A percentile compares a stretch with the other conserved stretches of the same genome.
Evolutionary conservation across 2,113 vertebrate species (phyloP).

Genomic region (Chaetops frenatus): DNA sequence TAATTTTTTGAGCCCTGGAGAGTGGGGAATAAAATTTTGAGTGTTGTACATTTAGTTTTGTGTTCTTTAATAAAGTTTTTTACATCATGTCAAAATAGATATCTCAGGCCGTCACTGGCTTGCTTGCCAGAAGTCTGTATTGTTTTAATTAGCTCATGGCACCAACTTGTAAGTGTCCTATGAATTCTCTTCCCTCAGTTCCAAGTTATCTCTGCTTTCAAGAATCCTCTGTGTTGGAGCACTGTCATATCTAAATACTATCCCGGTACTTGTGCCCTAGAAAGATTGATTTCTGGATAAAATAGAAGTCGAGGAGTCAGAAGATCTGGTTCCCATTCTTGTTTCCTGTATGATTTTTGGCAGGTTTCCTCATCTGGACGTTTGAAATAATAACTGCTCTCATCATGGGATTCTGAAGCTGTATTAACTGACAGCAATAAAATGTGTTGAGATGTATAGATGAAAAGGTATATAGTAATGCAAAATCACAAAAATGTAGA

Average conservation of each 20-base stretch:
- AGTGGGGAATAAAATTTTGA: neutral
- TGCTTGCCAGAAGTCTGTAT: neutral
- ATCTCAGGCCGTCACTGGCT: neutral
- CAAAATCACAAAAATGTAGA: neutral
- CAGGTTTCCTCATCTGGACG: constrained; percentile 15
- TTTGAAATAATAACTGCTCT: constrained; percentile 28
- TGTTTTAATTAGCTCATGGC: neutral
- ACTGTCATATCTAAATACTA: neutral
- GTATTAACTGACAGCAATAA: constrained; percentile 29
- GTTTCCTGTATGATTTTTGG: constrained; percentile 42
- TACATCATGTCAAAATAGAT: neutral
- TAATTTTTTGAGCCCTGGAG: neutral
- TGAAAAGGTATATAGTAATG: neutral
- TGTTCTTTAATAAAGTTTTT: neutral
- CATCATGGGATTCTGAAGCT: constrained; percentile 27
- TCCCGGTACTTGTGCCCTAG: neutral
- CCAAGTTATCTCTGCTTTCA: neutral
- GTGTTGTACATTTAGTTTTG: neutral
- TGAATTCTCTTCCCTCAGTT: neutral
- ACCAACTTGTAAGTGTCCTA: neutral
- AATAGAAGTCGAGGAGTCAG: neutral
- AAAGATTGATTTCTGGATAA: constrained; percentile 27
- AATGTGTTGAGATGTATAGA: constrained; percentile 15
- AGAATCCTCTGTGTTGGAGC: neutral
- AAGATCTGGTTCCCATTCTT: constrained; percentile 53